phyloP scores from a whole-genome alignment of 1,140 invertebrate genomes.

The Helicoverpa zea region DNA sequence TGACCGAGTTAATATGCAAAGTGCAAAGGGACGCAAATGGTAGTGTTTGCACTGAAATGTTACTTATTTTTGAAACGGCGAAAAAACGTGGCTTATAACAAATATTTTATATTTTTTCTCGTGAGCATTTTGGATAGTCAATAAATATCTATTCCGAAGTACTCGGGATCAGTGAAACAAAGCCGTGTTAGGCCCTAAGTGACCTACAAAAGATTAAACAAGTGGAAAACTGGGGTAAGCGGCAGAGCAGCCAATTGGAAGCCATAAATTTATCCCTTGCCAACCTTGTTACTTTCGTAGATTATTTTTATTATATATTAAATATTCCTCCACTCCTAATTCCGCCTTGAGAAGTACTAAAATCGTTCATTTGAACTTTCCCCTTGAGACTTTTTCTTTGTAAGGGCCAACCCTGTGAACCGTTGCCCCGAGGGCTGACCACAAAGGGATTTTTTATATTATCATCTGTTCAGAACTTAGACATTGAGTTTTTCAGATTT shows the following conservation, averaged over 20 bases:
- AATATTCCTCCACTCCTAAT: slow-evolving; percentile 23
- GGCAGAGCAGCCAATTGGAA: slow-evolving; percentile 50
- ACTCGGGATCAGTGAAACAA: slow-evolving; percentile 21
- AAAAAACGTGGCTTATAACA: too few species aligned
- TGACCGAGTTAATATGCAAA: too few species aligned
- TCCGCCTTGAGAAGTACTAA: slow-evolving; percentile 32
- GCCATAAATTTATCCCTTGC: slow-evolving; percentile 52
- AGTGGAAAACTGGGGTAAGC: slow-evolving; percentile 42
- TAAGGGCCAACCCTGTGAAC: slow-evolving; percentile 29
- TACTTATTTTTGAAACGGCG: too few species aligned
- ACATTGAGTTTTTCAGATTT: slow-evolving; percentile 30
- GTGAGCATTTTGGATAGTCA: background rate
- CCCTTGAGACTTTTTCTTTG: slow-evolving; percentile 26
- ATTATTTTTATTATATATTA: slow-evolving; percentile 46
- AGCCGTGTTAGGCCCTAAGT: slow-evolving; percentile 21
- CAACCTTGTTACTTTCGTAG: slow-evolving; percentile 32
- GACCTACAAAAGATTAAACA: slow-evolving; percentile 46
- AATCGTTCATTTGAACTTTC: slow-evolving; percentile 36
- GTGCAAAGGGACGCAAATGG: too few species aligned
- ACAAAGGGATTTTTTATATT: slow-evolving; percentile 38
- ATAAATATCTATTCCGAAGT: slow-evolving; percentile 25
- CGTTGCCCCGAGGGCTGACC: slow-evolving; percentile 25
- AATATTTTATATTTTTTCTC: too few species aligned
- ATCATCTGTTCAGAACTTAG: slow-evolving; percentile 33
- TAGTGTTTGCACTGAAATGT: too few species aligned